phyloP scores from a whole-genome alignment of 2,888 invertebrate species.

The Palloptera scutellata region DNA sequence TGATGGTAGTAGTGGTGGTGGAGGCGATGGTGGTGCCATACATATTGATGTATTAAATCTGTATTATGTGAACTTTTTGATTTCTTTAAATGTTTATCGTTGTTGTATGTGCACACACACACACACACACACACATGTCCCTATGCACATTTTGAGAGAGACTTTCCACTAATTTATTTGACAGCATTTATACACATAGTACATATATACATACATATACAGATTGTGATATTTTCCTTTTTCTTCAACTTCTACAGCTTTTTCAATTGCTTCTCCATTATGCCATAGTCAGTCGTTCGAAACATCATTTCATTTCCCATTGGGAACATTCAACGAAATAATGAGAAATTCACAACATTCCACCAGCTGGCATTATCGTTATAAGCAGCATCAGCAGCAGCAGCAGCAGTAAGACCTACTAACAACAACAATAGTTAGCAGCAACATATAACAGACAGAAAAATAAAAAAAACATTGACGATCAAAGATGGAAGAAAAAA shows the following conservation, averaged over 20 bases:
- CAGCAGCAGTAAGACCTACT: background rate
- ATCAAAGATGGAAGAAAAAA: background rate
- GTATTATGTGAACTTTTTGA: conserved; percentile 28
- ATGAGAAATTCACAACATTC: conserved; percentile 31
- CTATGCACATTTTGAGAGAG: background rate
- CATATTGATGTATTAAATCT: conserved; percentile 13
- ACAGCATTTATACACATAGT: too few relatives aligned
- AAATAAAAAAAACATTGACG: background rate
- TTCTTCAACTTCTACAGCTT: background rate
- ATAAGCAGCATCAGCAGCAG: background rate
- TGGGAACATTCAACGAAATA: conserved; percentile 33
- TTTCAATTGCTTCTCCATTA: background rate
- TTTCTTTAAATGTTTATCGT: conserved; percentile 20
- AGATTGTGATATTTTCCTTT: background rate
- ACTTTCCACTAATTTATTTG: too few relatives aligned
- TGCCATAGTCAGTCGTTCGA: conserved; percentile 18
- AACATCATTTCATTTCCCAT: conserved; percentile 33
- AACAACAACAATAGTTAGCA: background rate
- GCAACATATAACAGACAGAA: conserved; percentile 17
- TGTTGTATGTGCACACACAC: background rate
- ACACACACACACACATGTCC: background rate
- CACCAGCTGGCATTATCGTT: conserved; percentile 20
- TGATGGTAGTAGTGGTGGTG: too few relatives aligned
- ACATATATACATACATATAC: too few relatives aligned
- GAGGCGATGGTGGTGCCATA: too few relatives aligned